phyloP scores from a whole-genome alignment of 2,113 vertebrate genomes.

The Leptocoma aspasia region DNA sequence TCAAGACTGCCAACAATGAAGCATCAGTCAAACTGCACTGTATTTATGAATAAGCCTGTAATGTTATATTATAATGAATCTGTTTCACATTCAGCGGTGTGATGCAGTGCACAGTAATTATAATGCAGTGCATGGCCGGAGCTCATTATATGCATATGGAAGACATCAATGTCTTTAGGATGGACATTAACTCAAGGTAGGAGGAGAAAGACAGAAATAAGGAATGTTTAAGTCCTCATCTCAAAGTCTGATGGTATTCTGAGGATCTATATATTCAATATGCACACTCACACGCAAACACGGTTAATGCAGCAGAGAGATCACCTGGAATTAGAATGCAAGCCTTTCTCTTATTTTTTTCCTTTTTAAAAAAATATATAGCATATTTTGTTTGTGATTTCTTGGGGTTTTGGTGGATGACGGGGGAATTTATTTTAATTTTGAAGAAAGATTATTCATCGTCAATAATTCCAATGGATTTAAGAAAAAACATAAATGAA shows the following conservation, averaged over 20 bases:
- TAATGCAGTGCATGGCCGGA: conserved; percentile 8
- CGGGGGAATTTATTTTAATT: not conserved
- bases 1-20: conserved; percentile 47
- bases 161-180: conserved; percentile 34
- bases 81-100: conserved; percentile 27
- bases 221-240: conserved; percentile 30
- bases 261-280: not conserved
- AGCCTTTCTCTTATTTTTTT: not conserved
- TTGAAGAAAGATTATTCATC: not conserved
- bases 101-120: conserved; percentile 23
- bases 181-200: conserved; percentile 12
- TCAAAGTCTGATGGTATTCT: conserved; percentile 70
- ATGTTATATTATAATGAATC: conserved; percentile 22
- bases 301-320: not conserved
- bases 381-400: not conserved
- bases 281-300: not conserved
- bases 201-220: conserved; percentile 27
- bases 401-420: not conserved
- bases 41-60: conserved; percentile 46
- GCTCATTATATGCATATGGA: conserved; percentile 23
- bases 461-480: not conserved
- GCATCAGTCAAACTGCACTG: not conserved
- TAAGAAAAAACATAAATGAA: not conserved
- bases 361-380: not conserved
- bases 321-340: not conserved